Evolutionary conservation across 2,888 invertebrate genomes (phyloP), one percentile per base, ranked within the genome.

Genomic region (Polydrusus pterygomalis): DNA sequence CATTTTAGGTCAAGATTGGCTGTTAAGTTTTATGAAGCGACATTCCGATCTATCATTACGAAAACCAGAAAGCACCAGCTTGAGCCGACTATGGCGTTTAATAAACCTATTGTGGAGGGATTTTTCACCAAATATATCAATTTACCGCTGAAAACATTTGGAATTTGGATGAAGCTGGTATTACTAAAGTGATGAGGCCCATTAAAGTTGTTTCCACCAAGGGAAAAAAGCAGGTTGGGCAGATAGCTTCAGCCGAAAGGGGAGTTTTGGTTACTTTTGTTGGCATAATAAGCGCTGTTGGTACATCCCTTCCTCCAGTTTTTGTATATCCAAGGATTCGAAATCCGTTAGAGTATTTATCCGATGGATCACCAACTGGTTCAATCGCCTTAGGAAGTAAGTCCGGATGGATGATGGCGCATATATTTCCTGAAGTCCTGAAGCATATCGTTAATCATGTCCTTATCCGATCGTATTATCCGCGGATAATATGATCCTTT

Each of bases 21-120:
- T 43, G 80, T 47, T 70, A 75, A 13, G 71, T 25, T 71, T 71
- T 71, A 62, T 71, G 71, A 40, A 20, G 15, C 64, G 63, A 71
- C 25, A 65, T 43, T n/a, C 47, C 15, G 65, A 72, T 58, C 65
- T 65, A 7, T 65, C 72, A 38, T 54, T 82, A 0, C 47, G 81
- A 40, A 82, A 81, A 51, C 81, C 82, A 25, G 25, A 25, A 25
- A 25, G 25, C 25, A 25, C 25, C 25, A 25, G 25, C 25, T 25
- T 5, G 5, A 25, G 25, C 5, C 25, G 25, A 25, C 25, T 25
- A 25, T 25, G 25, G 25, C 25, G 25, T 25, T 72, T 45, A 49
- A 65, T 56, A 69, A 78, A 80, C 43, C 58, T 30, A 74, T 25
- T 3, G 25, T 25, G 25, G 25, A 25, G 1, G 5, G 5, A 1